Conservation (phyloP, 1,140 invertebrate species). For the Melitaea cinxia region DNA sequence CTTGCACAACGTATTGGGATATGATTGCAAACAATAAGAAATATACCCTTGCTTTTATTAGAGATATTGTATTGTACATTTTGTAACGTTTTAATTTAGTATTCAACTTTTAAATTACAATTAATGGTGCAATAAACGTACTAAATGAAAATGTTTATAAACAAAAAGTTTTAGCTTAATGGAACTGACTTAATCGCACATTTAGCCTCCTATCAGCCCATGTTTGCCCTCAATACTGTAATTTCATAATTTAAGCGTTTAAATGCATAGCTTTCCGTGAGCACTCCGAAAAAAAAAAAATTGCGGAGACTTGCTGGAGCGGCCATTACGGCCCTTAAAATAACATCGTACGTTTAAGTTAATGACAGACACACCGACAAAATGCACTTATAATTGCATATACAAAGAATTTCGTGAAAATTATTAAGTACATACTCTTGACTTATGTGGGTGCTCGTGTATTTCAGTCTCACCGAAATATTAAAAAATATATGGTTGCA, state of each 20-base stretch:
- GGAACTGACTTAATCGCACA: slow-evolving; percentile 35
- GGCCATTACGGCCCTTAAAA: slow-evolving; percentile 78
- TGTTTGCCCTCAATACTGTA: slow-evolving; percentile 76
- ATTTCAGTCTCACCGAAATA: background rate
- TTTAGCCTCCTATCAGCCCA: slow-evolving; percentile 38
- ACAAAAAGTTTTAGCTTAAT: slow-evolving; percentile 24
- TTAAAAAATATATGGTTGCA: background rate
- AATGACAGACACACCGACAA: slow-evolving; percentile 79
- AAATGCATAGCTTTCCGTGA: slow-evolving; percentile 81
- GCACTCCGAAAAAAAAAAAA: slow-evolving; percentile 74
- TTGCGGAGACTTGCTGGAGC: slow-evolving; percentile 62
- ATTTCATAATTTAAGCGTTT: slow-evolving; percentile 82
- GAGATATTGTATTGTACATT: slow-evolving; percentile 56
- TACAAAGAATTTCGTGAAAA: slow-evolving; percentile 79
- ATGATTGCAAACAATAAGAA: slow-evolving; percentile 57
- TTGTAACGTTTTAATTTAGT: slow-evolving; percentile 28
- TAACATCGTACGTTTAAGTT: slow-evolving; percentile 81
- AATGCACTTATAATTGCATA: slow-evolving; percentile 80
- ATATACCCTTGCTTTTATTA: slow-evolving; percentile 50
- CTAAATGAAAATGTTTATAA: slow-evolving; percentile 16
- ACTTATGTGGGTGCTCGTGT: background rate
- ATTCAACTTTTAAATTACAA: slow-evolving; percentile 21
- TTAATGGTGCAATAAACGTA: slow-evolving; percentile 15
- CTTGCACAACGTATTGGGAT: slow-evolving; percentile 69
- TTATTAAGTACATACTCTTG: slow-evolving; percentile 63